phyloP scores from a whole-genome alignment of 2,797 vertebrate species.

The Acestrorhynchus altus region DNA sequence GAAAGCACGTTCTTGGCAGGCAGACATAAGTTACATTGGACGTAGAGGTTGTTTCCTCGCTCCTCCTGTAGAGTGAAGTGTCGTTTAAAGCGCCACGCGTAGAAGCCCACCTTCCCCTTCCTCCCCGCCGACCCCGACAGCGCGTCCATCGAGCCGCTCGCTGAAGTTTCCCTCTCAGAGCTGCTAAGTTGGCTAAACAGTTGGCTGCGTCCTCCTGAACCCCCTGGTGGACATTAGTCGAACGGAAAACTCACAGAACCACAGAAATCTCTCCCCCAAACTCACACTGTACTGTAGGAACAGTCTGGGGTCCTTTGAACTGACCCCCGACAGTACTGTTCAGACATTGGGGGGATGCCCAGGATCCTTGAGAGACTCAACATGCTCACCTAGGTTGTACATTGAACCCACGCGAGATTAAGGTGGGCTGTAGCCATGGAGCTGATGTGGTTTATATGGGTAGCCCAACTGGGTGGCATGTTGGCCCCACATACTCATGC shows the following conservation, averaged over 20 bases:
- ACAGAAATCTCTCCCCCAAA: too few species aligned
- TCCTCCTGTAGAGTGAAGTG: conserved; percentile 24
- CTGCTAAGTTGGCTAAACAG: conserved; percentile 10
- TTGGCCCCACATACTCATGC: too few species aligned
- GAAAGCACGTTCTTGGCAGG: conserved; percentile 10
- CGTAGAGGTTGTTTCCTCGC: conserved; percentile 23
- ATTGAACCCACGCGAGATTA: too few species aligned
- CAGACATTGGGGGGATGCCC: too few species aligned
- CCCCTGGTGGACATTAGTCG: conserved; percentile 13
- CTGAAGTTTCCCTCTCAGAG: conserved; percentile 20
- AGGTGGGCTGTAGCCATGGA: too few species aligned
- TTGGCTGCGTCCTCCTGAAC: conserved; percentile 6
- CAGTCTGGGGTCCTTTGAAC: too few species aligned
- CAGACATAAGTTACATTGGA: conserved; percentile 17
- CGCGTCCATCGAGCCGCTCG: not conserved
- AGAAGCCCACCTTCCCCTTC: conserved; percentile 14
- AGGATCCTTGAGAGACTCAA: too few species aligned
- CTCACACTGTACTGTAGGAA: too few species aligned
- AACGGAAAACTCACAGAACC: not conserved
- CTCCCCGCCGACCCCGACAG: not conserved
- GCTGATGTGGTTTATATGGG: too few species aligned
- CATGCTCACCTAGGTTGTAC: too few species aligned
- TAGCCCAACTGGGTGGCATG: too few species aligned
- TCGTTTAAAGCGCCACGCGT: conserved; percentile 4
- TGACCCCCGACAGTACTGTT: too few species aligned